Base-by-base conservation (phyloP, 1,140 invertebrate genomes). In the Drosophila sechellia region DNA sequence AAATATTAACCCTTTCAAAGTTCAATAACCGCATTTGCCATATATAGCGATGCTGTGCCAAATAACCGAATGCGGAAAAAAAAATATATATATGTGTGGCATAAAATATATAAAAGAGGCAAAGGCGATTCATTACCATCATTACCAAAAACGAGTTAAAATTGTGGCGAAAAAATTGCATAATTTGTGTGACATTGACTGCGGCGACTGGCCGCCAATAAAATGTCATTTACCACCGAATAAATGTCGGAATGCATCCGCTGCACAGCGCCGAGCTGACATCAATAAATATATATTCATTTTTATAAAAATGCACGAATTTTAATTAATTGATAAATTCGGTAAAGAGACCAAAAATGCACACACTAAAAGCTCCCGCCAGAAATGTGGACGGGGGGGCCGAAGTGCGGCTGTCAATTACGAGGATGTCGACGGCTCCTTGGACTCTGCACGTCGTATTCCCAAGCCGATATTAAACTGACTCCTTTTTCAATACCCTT, bases 291-390 rank as follows among this genome's bases (percentile, higher is more conserved):
- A 75, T 79, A 79, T 80, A 80, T 81, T 81, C 73, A 83, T 81
- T 83, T 81, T 89, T 84, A 69, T 71, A 87, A 77, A 79, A 89
- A 89, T 89, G 84, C 84, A 84, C 84, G 84, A 89, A 89, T 89
- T 89, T 89, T 89, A 89, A 89, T 89, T 89, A 89, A 89, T 89
- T 89, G 84, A 89, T 89, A 89, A 89, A 89, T 89, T 89, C 85
- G 77, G 85, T 89, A 87, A 87, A 73, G 79, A 83, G 79, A 72
- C 50, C 46, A 61, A 65, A 65, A 58, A 43, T 45, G 64, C 31
- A 56, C 50, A 53, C 45, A 49, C 75, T 63, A 70, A 78, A 77
- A 52, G 46, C 39, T 50, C 57, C 46, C 42, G 37, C 63, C 50
- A 56, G 49, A 22, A 50, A 37, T 15, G 22, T 22, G 10, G 27